phyloP scores from a whole-genome alignment of 2,113 vertebrate genomes.

The Eolophus roseicapilla region DNA sequence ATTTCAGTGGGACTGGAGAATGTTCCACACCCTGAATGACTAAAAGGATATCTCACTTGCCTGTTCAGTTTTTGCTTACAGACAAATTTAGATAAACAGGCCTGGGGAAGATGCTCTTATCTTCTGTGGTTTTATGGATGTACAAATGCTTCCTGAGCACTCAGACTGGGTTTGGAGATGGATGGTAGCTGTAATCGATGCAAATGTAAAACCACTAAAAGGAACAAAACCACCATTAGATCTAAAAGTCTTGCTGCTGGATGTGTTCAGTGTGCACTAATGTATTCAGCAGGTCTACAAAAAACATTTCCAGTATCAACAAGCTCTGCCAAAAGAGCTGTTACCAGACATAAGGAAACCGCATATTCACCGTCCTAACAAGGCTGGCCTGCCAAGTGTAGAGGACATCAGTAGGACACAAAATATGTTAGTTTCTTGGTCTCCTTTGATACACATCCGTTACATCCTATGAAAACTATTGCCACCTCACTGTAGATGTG shows the following conservation, averaged over 20 bases:
- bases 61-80: background rate
- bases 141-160: background rate
- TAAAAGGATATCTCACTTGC: background rate
- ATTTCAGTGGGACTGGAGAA: background rate
- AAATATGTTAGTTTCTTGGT: background rate
- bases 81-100: background rate
- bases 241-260: background rate
- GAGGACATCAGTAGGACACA: background rate
- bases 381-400: background rate
- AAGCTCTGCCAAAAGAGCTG: slow-evolving; percentile 38
- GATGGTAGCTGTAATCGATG: background rate
- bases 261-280: slow-evolving; percentile 10
- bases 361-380: background rate
- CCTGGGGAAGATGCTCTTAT: background rate
- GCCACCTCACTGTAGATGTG: background rate
- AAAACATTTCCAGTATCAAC: slow-evolving; percentile 13
- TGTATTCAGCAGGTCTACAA: slow-evolving; percentile 31
- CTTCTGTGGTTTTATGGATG: background rate
- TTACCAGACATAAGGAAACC: slow-evolving; percentile 60
- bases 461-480: background rate
- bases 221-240: slow-evolving; percentile 11
- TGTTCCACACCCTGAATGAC: background rate
- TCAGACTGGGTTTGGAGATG: background rate
- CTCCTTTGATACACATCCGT: background rate
- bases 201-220: slow-evolving; percentile 32